Evolutionary conservation across 2,797 vertebrate genomes (phyloP).

Genomic region (Pseudopleuronectes americanus): DNA sequence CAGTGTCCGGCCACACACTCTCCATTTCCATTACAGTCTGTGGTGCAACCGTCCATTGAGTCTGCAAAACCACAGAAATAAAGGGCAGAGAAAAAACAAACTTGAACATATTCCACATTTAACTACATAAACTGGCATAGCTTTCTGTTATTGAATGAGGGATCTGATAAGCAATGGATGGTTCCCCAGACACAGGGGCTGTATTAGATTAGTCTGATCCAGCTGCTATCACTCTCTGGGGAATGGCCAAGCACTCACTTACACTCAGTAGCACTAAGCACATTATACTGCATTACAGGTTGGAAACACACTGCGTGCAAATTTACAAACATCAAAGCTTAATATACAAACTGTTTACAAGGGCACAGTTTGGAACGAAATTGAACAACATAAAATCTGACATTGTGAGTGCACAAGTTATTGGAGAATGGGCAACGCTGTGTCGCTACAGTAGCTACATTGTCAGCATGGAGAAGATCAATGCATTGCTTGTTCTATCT

Average conservation of each 20-base stretch:
- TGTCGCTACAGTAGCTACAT: conserved; percentile 16
- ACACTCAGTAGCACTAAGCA: conserved; percentile 78
- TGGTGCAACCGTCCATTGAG: conserved; percentile 94
- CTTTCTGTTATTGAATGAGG: conserved; percentile 78
- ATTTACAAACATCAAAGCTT: conserved; percentile 76
- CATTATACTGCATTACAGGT: conserved; percentile 78
- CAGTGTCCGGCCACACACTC: conserved; percentile 96
- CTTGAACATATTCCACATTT: conserved; percentile 57
- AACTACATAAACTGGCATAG: conserved; percentile 65
- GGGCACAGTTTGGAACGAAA: conserved; percentile 47
- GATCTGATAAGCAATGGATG: conserved; percentile 83
- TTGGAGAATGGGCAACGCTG: conserved; percentile 20
- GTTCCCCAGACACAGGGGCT: conserved; percentile 76
- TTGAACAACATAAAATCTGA: conserved; percentile 59
- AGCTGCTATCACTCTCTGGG: conserved; percentile 81
- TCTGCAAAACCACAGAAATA: conserved; percentile 75
- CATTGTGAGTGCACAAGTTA: conserved; percentile 42
- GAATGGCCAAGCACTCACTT: conserved; percentile 80
- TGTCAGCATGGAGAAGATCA: conserved; percentile 42
- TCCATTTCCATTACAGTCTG: conserved; percentile 95
- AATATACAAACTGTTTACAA: conserved; percentile 79
- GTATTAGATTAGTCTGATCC: conserved; percentile 84
- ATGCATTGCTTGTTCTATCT: conserved; percentile 49
- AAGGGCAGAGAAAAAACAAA: conserved; percentile 8
- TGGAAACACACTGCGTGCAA: conserved; percentile 65